Percentiles rank a stretch among this genome's conserved stretches.
These are phyloP conservation scores for Colostygia pectinataria DNA, from an alignment of 2,888 invertebrate species.

Conservation along the genomic window DNA sequence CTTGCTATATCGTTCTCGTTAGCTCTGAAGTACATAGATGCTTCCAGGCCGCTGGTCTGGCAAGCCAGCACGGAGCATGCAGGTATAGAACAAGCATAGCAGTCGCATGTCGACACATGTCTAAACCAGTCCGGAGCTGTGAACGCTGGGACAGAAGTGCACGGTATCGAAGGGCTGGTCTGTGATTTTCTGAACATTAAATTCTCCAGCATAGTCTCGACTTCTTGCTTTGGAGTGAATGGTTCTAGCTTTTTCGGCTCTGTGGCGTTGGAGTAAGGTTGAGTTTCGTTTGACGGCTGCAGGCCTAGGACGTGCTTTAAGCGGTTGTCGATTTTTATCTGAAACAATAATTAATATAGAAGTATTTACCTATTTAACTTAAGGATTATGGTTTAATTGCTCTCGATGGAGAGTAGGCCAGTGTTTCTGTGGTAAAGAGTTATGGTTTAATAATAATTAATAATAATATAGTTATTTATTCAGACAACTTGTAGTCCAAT, in stretches of 20 bases:
- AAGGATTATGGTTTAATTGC: too few relatives aligned
- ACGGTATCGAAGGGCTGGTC: slow-evolving; percentile 50
- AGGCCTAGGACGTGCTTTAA: slow-evolving; percentile 62
- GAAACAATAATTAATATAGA: slow-evolving; percentile 12
- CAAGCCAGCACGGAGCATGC: slow-evolving; percentile 44
- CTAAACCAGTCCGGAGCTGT: slow-evolving; percentile 51
- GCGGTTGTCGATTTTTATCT: slow-evolving; percentile 64
- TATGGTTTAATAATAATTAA: too few relatives aligned
- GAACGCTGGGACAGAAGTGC: slow-evolving; percentile 44
- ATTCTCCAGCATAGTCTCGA: slow-evolving; percentile 61
- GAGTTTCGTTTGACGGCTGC: slow-evolving; percentile 44
- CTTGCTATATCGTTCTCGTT: slow-evolving; percentile 58
- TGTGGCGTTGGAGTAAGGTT: slow-evolving; percentile 26
- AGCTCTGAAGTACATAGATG: slow-evolving; percentile 55
- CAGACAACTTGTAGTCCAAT: too few relatives aligned
- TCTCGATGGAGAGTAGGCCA: too few relatives aligned
- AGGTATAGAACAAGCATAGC: slow-evolving; percentile 55
- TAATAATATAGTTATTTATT: too few relatives aligned
- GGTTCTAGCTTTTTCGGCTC: slow-evolving; percentile 33
- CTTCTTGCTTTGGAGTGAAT: slow-evolving; percentile 43
- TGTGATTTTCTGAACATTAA: slow-evolving; percentile 43
- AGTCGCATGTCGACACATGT: slow-evolving; percentile 50
- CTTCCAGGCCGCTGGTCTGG: slow-evolving; percentile 50
- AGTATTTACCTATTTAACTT: too few relatives aligned
- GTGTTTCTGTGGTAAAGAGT: too few relatives aligned